phyloP scores from a whole-genome alignment of 1,140 invertebrate genomes.

The Trialeurodes vaporariorum region DNA sequence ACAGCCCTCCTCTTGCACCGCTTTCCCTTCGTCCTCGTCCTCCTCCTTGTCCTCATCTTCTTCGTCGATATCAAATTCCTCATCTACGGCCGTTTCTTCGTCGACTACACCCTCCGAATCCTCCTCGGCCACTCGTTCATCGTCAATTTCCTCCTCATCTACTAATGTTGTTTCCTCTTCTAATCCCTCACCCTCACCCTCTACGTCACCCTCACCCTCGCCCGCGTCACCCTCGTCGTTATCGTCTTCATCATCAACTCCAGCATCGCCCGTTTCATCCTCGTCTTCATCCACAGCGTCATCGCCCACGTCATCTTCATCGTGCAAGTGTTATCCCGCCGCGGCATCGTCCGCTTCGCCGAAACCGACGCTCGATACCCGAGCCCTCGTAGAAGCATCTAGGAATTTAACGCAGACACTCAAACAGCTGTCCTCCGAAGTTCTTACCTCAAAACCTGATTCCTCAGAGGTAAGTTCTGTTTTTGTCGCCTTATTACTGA shows the following conservation, averaged over 20 bases:
- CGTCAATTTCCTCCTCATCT: slow-evolving; percentile 14
- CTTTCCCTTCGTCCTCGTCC: slow-evolving; percentile 5
- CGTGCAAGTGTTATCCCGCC: not conserved
- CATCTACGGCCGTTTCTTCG: slow-evolving; percentile 19
- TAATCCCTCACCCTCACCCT: slow-evolving; percentile 5
- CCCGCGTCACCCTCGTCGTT: not conserved
- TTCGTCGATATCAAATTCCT: slow-evolving; percentile 10
- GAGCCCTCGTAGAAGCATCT: slow-evolving; percentile 73
- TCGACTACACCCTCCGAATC: slow-evolving; percentile 21
- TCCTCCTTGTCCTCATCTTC: slow-evolving; percentile 12
- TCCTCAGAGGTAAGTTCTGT: slow-evolving; percentile 17
- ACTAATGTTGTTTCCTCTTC: slow-evolving; percentile 14
- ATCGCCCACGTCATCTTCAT: not conserved
- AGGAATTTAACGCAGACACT: slow-evolving; percentile 83
- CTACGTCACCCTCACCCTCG: slow-evolving; percentile 6
- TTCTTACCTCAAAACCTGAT: slow-evolving; percentile 50
- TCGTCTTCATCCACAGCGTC: slow-evolving; percentile 11
- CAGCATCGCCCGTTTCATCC: not conserved
- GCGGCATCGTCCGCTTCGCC: slow-evolving; percentile 17
- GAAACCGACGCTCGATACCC: slow-evolving; percentile 44
- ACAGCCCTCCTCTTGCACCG: not conserved
- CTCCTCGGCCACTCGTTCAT: slow-evolving; percentile 20
- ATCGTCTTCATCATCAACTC: not conserved
- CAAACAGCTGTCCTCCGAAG: slow-evolving; percentile 78
- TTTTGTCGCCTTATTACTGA: no score